phyloP scores from a whole-genome alignment of 2,888 invertebrate species.

The Patella caerulea region DNA sequence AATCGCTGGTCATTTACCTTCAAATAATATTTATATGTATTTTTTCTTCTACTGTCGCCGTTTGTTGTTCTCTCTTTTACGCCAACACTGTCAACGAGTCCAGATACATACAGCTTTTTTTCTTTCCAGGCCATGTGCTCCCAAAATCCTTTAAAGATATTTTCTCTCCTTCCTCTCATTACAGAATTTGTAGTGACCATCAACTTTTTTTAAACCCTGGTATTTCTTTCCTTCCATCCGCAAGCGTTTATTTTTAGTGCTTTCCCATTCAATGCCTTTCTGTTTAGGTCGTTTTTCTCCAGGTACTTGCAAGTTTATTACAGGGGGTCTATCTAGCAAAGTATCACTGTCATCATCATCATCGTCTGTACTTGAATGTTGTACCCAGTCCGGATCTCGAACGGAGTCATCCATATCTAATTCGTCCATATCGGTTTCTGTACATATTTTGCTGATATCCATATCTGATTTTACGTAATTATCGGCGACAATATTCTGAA shows the following conservation, averaged over 20 bases:
- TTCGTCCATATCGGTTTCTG: neutral
- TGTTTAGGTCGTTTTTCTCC: too few relatives aligned
- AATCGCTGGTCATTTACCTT: neutral
- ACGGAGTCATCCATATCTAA: neutral
- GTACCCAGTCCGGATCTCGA: neutral
- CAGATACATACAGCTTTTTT: neutral
- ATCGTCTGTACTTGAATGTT: neutral
- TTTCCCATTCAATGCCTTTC: constrained; percentile 1
- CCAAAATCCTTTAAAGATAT: constrained; percentile 18
- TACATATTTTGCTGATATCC: too few relatives aligned
- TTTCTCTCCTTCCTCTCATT: constrained; percentile 4
- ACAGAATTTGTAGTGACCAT: neutral
- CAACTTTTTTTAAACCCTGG: neutral
- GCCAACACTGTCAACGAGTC: neutral
- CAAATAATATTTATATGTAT: neutral
- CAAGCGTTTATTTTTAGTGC: constrained; percentile 11
- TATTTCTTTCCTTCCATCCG: constrained; percentile 17
- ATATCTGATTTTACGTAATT: neutral
- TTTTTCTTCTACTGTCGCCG: neutral
- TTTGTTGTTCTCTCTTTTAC: neutral
- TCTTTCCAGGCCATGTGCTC: neutral
- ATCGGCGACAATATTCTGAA: neutral
- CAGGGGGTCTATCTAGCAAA: neutral
- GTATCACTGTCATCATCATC: neutral
- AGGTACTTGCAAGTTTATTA: too few relatives aligned